Evolutionary conservation across 1,140 invertebrate genomes (phyloP).

Genomic region (Cydia splendana): DNA sequence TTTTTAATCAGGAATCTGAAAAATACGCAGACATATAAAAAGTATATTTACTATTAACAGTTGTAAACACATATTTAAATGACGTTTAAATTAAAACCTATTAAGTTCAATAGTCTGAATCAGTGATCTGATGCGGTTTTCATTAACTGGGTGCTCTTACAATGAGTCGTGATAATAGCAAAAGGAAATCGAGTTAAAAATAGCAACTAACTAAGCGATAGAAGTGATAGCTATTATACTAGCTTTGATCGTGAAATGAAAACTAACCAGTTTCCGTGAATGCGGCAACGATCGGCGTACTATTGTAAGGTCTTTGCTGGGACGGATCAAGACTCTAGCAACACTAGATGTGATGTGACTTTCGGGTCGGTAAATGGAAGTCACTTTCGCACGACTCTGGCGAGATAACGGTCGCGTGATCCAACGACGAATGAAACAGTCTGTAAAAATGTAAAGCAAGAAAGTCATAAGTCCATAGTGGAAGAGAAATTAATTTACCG

Average conservation of each 20-base stretch:
- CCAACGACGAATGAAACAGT: slow-evolving; percentile 15
- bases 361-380: slow-evolving; percentile 17
- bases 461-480: background rate
- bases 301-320: background rate
- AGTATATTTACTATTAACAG: background rate
- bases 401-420: slow-evolving; percentile 18
- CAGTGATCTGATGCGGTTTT: background rate
- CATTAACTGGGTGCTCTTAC: background rate
- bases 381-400: slow-evolving; percentile 20
- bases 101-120: background rate
- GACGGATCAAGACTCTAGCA: slow-evolving; percentile 11
- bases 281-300: background rate
- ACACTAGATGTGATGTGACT: slow-evolving; percentile 4
- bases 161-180: slow-evolving; percentile 1
- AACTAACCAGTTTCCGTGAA: slow-evolving; percentile 27
- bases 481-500: background rate
- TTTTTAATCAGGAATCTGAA: background rate
- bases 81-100: background rate
- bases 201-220: slow-evolving; percentile 22
- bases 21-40: background rate
- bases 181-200: slow-evolving; percentile 14
- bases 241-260: slow-evolving; percentile 19
- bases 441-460: background rate
- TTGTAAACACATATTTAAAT: background rate
- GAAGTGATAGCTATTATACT: slow-evolving; percentile 18